Conservation (phyloP, 2,797 vertebrate genomes). For the Varecia variegata region DNA sequence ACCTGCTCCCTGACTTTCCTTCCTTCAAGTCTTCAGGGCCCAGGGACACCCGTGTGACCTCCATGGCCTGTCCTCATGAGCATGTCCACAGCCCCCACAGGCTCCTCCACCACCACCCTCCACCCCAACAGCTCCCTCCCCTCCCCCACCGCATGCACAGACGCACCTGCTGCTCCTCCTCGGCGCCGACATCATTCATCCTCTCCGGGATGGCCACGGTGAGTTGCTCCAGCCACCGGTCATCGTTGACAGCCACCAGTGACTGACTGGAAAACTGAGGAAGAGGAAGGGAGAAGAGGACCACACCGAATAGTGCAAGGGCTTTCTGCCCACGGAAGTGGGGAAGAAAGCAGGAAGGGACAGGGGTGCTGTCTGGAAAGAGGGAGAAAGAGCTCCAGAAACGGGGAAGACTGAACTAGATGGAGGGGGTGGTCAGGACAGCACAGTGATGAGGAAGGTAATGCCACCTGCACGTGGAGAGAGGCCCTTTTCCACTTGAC, state of each 20-base stretch:
- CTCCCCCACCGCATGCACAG: neutral
- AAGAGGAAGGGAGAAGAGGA: neutral
- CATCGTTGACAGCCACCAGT: neutral
- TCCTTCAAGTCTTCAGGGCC: too few relatives aligned
- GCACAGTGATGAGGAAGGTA: neutral
- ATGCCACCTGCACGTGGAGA: neutral
- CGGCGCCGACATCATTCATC: neutral
- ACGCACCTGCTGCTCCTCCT: neutral
- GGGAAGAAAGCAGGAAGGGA: neutral
- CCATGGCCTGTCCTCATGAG: neutral
- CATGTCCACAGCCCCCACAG: too few relatives aligned
- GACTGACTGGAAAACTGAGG: constrained; percentile 33
- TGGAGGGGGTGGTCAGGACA: neutral
- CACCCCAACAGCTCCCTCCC: too few relatives aligned
- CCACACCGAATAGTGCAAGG: neutral
- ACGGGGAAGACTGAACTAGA: neutral
- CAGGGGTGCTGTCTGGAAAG: neutral
- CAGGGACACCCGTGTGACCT: too few relatives aligned
- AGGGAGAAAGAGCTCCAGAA: neutral
- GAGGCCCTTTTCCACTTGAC: neutral
- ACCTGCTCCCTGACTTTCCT: too few relatives aligned
- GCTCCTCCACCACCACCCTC: neutral
- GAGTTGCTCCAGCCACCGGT: constrained; percentile 34
- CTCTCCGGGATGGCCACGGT: neutral
- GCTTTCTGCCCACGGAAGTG: too few relatives aligned